phyloP scores from a whole-genome alignment of 2,113 vertebrate species.

The Salvelinus alpinus region DNA sequence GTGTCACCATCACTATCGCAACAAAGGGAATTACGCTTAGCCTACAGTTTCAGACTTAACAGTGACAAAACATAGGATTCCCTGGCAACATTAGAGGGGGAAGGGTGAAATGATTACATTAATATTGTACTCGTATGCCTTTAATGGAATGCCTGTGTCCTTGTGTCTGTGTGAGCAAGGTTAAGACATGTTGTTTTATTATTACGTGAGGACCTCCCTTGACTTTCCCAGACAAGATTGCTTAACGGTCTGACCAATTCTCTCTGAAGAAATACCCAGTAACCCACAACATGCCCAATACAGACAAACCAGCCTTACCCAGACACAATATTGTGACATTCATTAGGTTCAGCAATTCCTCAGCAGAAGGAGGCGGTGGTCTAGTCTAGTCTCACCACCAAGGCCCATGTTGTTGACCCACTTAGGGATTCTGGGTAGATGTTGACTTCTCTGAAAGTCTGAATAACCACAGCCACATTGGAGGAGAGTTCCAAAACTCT shows the following conservation, averaged over 20 bases:
- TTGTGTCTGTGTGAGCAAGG: not conserved
- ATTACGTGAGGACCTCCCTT: not conserved
- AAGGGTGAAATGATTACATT: not conserved
- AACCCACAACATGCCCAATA: not conserved
- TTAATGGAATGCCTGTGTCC: not conserved
- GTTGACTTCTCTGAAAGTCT: constrained; percentile 1
- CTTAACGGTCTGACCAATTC: not conserved
- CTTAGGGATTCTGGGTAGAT: constrained; percentile 1
- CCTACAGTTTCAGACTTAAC: constrained; percentile 1
- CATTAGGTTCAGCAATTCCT: not conserved
- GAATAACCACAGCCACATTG: constrained; percentile 4
- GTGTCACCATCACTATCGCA: not conserved
- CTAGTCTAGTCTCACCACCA: constrained; percentile 1
- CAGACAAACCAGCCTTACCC: not conserved
- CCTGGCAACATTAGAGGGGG: not conserved
- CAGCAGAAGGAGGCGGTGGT: not conserved
- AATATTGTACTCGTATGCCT: not conserved
- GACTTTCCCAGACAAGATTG: not conserved
- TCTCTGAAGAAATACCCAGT: not conserved
- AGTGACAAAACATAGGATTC: not conserved
- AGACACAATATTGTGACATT: constrained; percentile 6
- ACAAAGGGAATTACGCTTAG: not conserved
- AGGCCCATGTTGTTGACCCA: not conserved
- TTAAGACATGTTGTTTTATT: not conserved
- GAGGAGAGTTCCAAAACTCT: constrained; percentile 4